Percentiles rank a stretch among this genome's conserved stretches.
Evolutionary conservation across 1,140 invertebrate genomes (phyloP).

Genomic region (Eueides isabella): DNA sequence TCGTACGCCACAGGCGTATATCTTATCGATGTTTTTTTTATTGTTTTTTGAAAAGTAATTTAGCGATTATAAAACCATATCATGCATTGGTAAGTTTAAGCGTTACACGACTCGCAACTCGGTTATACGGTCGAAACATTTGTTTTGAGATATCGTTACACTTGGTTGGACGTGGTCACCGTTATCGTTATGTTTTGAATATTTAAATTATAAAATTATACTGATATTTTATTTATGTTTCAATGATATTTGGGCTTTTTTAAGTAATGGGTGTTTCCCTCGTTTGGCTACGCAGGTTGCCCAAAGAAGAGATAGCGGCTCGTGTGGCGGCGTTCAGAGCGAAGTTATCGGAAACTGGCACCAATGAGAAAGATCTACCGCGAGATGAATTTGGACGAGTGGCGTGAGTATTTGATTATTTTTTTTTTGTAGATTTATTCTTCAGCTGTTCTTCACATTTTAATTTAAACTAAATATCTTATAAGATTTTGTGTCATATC

Average conservation of each 20-base stretch:
- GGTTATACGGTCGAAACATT: slow-evolving; percentile 41
- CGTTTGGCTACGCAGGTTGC: slow-evolving; percentile 85
- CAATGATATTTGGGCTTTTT: background rate
- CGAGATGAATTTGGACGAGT: slow-evolving; percentile 90
- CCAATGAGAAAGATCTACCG: slow-evolving; percentile 81
- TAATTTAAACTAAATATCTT: no score
- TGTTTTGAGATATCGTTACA: slow-evolving; percentile 42
- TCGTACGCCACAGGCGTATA: slow-evolving; percentile 47
- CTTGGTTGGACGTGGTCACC: background rate
- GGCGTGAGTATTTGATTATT: slow-evolving; percentile 84
- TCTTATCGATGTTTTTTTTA: slow-evolving; percentile 73
- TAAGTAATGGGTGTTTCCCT: slow-evolving; percentile 72
- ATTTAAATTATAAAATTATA: background rate
- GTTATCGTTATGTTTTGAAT: background rate
- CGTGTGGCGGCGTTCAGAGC: slow-evolving; percentile 91
- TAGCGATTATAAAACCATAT: slow-evolving; percentile 61
- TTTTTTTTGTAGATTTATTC: background rate
- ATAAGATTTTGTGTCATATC: no score
- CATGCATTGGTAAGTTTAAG: slow-evolving; percentile 76
- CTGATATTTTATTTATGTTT: background rate
- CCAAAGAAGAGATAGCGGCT: slow-evolving; percentile 89
- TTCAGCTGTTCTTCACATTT: no score
- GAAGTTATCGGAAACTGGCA: slow-evolving; percentile 87
- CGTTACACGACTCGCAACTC: slow-evolving; percentile 31
- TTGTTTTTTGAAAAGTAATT: slow-evolving; percentile 75